A percentile compares a stretch with the other conserved stretches of the same genome.
phyloP scores from a whole-genome alignment of 1,140 invertebrate genomes.

The Sinonovacula constricta region DNA sequence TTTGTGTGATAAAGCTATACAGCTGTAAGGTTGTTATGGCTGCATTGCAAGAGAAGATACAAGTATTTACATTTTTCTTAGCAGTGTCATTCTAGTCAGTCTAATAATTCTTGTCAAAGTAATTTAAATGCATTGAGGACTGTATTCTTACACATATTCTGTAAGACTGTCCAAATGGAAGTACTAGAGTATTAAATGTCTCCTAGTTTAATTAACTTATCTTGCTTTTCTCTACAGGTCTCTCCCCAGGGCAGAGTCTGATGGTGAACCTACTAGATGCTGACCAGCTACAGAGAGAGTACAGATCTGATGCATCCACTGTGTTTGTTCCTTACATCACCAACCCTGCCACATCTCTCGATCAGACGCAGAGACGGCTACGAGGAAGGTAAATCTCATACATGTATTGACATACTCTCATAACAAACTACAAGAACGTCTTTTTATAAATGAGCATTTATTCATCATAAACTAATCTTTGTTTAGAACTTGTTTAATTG shows the following conservation, averaged over 20 bases:
- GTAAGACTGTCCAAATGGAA: not conserved
- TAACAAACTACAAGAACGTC: not conserved
- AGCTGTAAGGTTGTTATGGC: too few relatives aligned
- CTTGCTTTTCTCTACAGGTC: conserved; percentile 11
- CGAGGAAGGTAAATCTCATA: conserved; percentile 1
- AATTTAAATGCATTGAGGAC: not conserved
- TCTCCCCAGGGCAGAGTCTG: conserved; percentile 25
- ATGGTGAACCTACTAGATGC: conserved; percentile 9
- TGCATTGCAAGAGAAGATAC: not conserved
- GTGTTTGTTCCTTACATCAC: conserved; percentile 30
- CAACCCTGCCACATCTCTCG: not conserved
- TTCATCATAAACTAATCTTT: not conserved
- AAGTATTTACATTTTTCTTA: not conserved
- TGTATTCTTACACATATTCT: not conserved
- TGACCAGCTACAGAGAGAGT: conserved; percentile 2
- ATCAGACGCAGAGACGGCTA: conserved; percentile 26
- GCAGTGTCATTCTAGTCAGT: not conserved
- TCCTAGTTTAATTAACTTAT: too few relatives aligned
- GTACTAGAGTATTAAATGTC: too few relatives aligned
- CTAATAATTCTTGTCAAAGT: not conserved
- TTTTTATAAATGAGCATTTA: not conserved
- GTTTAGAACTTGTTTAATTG: too few relatives aligned
- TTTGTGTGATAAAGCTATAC: too few relatives aligned
- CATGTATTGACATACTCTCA: not conserved
- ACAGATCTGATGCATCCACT: conserved; percentile 20